phyloP scores from a whole-genome alignment of 2,797 vertebrate genomes.

The Channa striata region DNA sequence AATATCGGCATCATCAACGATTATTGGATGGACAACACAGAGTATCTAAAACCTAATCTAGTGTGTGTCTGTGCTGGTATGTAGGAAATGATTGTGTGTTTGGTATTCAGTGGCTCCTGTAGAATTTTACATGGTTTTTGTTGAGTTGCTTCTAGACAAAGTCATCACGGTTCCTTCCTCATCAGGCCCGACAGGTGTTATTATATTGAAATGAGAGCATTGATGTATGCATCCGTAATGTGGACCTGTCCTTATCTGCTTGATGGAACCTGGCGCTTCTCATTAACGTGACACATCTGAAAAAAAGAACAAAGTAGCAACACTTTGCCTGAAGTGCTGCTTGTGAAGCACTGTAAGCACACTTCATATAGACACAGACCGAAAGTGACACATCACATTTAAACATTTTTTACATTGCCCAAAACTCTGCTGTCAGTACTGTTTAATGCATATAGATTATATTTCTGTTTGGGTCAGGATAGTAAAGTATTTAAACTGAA shows the following conservation, averaged over 20 bases:
- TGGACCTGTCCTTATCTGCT: slow-evolving; percentile 78
- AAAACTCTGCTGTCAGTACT: slow-evolving; percentile 63
- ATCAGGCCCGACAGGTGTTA: slow-evolving; percentile 82
- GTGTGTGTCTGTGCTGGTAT: neutral
- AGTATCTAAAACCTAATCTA: slow-evolving; percentile 15
- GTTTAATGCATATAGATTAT: slow-evolving; percentile 53
- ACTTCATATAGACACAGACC: slow-evolving; percentile 49
- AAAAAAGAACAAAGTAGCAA: slow-evolving; percentile 75
- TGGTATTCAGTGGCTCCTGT: slow-evolving; percentile 4
- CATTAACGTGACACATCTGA: slow-evolving; percentile 70
- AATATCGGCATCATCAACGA: neutral
- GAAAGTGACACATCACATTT: slow-evolving; percentile 61
- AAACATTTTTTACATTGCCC: slow-evolving; percentile 54
- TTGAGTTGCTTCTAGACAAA: slow-evolving; percentile 60
- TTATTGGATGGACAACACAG: neutral
- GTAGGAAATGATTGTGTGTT: neutral
- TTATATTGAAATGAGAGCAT: slow-evolving; percentile 80
- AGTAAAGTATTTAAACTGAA: slow-evolving; percentile 16
- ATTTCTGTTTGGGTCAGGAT: slow-evolving; percentile 24
- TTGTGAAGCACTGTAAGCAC: slow-evolving; percentile 50
- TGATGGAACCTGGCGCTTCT: slow-evolving; percentile 76
- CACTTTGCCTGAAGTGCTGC: slow-evolving; percentile 59
- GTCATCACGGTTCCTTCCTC: slow-evolving; percentile 65
- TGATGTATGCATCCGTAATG: slow-evolving; percentile 83
- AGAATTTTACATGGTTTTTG: slow-evolving; percentile 41